Conservation (phyloP, 2,797 vertebrate genomes). For the Esox masquinongy region DNA sequence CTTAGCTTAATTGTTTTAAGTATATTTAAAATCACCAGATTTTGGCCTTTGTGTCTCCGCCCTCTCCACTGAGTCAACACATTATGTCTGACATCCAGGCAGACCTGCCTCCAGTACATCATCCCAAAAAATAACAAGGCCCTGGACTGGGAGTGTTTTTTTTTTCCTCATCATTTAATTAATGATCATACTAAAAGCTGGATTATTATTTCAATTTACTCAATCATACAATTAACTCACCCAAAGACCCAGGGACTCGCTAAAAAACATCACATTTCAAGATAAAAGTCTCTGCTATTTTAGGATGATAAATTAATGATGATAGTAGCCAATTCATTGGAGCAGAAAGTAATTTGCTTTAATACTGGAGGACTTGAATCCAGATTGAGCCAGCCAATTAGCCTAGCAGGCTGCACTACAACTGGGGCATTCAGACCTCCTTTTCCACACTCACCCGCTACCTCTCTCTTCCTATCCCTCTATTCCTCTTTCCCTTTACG, state of each 20-base stretch:
- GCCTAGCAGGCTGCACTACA: neutral
- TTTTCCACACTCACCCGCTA: neutral
- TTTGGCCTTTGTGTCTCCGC: too few species aligned
- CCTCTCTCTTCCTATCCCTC: neutral
- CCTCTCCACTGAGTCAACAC: too few species aligned
- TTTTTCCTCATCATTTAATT: neutral
- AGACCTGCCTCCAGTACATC: neutral
- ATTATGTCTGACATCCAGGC: too few species aligned
- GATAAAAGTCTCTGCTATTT: neutral
- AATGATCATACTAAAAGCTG: neutral
- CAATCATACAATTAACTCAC: neutral
- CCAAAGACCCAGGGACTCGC: neutral
- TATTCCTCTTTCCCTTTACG: neutral
- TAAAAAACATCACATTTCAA: neutral
- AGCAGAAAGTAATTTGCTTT: neutral
- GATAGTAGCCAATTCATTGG: neutral
- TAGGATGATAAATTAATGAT: neutral
- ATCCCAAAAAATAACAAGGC: neutral
- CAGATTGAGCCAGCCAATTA: neutral
- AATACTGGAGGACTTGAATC: neutral
- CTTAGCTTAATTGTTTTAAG: too few species aligned
- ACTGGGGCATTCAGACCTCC: neutral
- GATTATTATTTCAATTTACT: neutral
- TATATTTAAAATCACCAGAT: too few species aligned
- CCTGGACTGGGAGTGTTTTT: neutral